A percentile compares a stretch with the other conserved stretches of the same genome.
These are phyloP conservation scores for Hormaphis cornu DNA, from an alignment of 1,140 invertebrate genomes.

Conservation along the genomic window DNA sequence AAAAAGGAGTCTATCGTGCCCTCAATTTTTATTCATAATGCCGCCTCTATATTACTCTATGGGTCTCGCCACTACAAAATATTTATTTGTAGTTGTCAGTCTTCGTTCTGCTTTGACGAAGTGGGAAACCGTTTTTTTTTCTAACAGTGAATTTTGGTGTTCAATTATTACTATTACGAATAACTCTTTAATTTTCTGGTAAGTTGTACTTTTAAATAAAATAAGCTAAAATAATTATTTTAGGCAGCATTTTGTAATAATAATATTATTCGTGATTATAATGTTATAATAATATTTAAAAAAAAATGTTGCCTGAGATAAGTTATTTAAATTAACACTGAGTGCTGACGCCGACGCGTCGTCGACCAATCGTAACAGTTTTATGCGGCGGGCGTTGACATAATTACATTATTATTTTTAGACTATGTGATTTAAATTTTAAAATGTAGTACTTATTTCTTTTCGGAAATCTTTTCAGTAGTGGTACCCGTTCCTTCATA, in stretches of 20 bases:
- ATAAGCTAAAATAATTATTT: no score
- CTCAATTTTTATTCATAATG: no score
- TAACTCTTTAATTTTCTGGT: constrained; percentile 18
- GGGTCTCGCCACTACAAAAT: neutral
- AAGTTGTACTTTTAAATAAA: neutral
- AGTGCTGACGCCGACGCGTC: neutral
- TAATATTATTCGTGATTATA: no score
- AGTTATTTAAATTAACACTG: neutral
- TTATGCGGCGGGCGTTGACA: neutral
- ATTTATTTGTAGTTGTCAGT: neutral
- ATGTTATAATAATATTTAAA: no score
- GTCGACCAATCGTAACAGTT: neutral
- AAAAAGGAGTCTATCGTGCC: no score
- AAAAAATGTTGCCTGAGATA: no score
- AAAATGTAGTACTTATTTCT: no score
- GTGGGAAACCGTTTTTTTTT: constrained; percentile 5
- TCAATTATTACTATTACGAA: constrained; percentile 15
- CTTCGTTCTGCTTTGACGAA: neutral
- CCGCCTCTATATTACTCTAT: no score
- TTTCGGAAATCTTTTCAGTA: neutral
- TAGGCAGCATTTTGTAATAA: no score
- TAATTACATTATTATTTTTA: no score
- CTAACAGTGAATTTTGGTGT: constrained; percentile 2
- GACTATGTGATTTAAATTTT: no score
- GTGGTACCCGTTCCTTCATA: neutral